A percentile compares a stretch with the other conserved stretches of the same genome.
Evolutionary conservation across 2,797 vertebrate genomes (phyloP).

Genomic region (Fistularia tabacaria): DNA sequence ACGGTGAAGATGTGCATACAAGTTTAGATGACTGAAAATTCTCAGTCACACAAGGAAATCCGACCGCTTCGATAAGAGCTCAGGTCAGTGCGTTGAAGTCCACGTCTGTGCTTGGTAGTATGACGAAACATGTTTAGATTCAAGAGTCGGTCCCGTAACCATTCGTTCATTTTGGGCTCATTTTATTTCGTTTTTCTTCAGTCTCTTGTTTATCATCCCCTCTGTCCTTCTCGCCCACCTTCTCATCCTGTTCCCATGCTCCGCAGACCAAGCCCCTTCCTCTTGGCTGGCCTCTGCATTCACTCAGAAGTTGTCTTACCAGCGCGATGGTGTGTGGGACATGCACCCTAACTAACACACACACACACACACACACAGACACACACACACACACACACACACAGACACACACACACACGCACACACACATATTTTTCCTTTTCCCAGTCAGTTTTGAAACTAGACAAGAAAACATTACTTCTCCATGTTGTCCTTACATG

Average conservation of each 20-base stretch:
- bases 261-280: constrained; percentile 63
- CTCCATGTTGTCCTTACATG: constrained; percentile 4
- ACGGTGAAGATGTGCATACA: too few relatives aligned
- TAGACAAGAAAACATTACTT: constrained; percentile 8
- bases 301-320: constrained; percentile 41
- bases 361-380: too few relatives aligned
- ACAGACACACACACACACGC: too few relatives aligned
- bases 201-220: constrained; percentile 5
- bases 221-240: constrained; percentile 19
- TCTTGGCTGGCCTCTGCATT: constrained; percentile 44
- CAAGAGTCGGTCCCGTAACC: constrained; percentile 37
- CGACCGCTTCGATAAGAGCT: constrained; percentile 36
- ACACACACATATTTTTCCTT: too few relatives aligned
- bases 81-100: constrained; percentile 50
- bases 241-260: constrained; percentile 64
- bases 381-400: too few relatives aligned
- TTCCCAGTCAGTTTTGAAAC: constrained; percentile 16
- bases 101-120: constrained; percentile 63
- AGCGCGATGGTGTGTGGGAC: too few relatives aligned
- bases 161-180: constrained; percentile 58
- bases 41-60: constrained; percentile 27
- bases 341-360: too few relatives aligned
- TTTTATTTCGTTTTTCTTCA: constrained; percentile 44
- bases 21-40: too few relatives aligned
- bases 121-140: constrained; percentile 59